These are phyloP conservation scores for Cheilosia impressa DNA, from an alignment of 2,888 invertebrate species.

Conservation along the genomic window DNA sequence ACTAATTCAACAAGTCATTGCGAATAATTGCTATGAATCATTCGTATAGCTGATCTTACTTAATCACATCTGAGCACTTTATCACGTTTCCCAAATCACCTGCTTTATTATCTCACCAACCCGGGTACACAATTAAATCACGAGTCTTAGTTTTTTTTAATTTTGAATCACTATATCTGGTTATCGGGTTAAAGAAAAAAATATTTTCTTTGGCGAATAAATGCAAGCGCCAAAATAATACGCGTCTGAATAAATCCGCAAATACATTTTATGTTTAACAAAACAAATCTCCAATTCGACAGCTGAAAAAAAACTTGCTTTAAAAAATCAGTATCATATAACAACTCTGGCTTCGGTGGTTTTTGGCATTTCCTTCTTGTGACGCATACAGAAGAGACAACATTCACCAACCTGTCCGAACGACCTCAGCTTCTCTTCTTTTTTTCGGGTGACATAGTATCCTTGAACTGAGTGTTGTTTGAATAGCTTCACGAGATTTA, in stretches of 20 bases:
- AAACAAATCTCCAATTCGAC: neutral
- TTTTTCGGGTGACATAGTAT: neutral
- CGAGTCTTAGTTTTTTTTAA: neutral
- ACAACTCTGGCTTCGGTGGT: conserved; percentile 11
- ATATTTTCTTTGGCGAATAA: neutral
- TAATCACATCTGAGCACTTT: neutral
- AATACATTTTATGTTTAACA: conserved; percentile 7
- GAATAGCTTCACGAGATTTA: conserved; percentile 10
- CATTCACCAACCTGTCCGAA: conserved; percentile 18
- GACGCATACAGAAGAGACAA: conserved; percentile 20
- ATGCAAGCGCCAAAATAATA: conserved; percentile 10
- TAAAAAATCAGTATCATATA: conserved; percentile 17
- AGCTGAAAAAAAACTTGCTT: conserved; percentile 3
- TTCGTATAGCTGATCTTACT: neutral
- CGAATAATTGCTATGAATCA: neutral
- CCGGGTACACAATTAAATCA: conserved; percentile 18
- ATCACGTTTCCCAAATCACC: conserved; percentile 31
- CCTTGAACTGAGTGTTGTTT: conserved; percentile 32
- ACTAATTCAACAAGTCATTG: neutral
- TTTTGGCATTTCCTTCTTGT: conserved; percentile 35
- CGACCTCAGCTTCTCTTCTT: conserved; percentile 3
- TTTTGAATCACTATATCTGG: neutral
- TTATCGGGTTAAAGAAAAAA: neutral
- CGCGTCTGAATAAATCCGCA: conserved; percentile 3
- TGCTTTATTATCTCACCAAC: neutral